These are phyloP conservation scores for Quadriops clusia DNA, from an alignment of 2,888 invertebrate genomes.

Conservation along the genomic window DNA sequence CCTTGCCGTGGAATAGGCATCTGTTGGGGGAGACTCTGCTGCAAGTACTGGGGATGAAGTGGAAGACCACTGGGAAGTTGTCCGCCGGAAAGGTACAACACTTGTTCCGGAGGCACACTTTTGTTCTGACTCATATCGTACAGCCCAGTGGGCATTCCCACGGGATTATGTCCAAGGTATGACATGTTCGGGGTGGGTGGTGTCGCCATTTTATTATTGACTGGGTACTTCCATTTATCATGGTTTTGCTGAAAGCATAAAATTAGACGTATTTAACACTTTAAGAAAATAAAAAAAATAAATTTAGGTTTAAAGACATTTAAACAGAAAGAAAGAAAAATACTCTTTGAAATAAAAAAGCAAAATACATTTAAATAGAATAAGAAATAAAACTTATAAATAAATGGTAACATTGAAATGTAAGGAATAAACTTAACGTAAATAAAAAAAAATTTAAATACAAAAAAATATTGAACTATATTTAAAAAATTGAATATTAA, in stretches of 20 bases:
- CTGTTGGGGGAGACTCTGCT: slow-evolving; percentile 32
- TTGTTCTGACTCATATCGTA: slow-evolving; percentile 44
- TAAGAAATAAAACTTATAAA: too few relatives aligned
- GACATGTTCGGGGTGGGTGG: slow-evolving; percentile 38
- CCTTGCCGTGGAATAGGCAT: slow-evolving; percentile 29
- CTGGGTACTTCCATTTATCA: slow-evolving; percentile 77
- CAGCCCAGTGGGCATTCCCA: slow-evolving; percentile 40
- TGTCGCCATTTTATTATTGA: slow-evolving; percentile 43
- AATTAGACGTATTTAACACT: slow-evolving; percentile 4
- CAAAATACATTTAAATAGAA: too few relatives aligned
- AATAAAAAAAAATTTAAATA: too few relatives aligned
- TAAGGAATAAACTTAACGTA: too few relatives aligned
- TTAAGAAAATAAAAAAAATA: slow-evolving; percentile 17
- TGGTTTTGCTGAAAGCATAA: slow-evolving; percentile 51
- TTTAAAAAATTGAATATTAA: too few relatives aligned
- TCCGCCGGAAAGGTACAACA: slow-evolving; percentile 41
- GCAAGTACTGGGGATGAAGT: slow-evolving; percentile 33
- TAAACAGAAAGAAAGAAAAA: too few relatives aligned
- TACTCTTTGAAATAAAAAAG: too few relatives aligned
- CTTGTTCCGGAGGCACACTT: slow-evolving; percentile 37
- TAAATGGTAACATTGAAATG: too few relatives aligned
- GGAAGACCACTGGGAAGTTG: slow-evolving; percentile 42
- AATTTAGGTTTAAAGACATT: slow-evolving; percentile 5
- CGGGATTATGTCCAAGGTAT: slow-evolving; percentile 41
- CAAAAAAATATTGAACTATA: too few relatives aligned